Evolutionary conservation across 2,888 invertebrate species (phyloP), one percentile per base, ranked within the genome.

Genomic region (Eulithis testata): DNA sequence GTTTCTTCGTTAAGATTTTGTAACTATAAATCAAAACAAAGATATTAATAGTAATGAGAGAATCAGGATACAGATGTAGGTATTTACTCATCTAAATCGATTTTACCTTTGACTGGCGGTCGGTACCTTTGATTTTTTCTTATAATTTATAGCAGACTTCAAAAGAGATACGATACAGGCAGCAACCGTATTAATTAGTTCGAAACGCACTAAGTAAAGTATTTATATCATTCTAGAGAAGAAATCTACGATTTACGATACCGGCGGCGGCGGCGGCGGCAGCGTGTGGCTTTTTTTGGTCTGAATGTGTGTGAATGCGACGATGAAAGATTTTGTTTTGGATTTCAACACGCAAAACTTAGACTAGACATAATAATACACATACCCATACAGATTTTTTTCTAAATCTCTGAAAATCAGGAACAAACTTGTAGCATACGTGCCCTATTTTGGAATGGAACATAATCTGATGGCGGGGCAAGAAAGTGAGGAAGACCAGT

Each of bases 141-240:
- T 54, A 45, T 45, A 55, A 64, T 55, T 60, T 60, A 65, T 56
- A 56, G 47, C 51, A 55, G 49, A 66, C 66, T 45, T 66, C 66
- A 66, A 65, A 66, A 54, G 4, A 58, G 44, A 65, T 62, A 49
- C 58, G 55, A 66, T 61, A 58, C 49, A 47, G 52, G 49, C 36
- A 53, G n/a, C 12, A 47, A 55, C 4, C 61, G 54, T 47, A 65
- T 63, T 71, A 71, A 73, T 73, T 71, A 71, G 63, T 56, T 52
- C 56, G 47, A 68, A 68, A 71, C 68, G 66, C 60, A 65, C 60
- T 67, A 63, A 51, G 58, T 57, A 65, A 60, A 43, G 21, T 62
- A 66, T 66, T 62, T 62, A 50, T 66, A 66, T 52, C 52, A 65
- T 56, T 55, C 60, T 27, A 47, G 8, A 11, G 12, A 7, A 44